Conservation (phyloP, 1,140 invertebrate genomes). For the Ostrea edulis region DNA sequence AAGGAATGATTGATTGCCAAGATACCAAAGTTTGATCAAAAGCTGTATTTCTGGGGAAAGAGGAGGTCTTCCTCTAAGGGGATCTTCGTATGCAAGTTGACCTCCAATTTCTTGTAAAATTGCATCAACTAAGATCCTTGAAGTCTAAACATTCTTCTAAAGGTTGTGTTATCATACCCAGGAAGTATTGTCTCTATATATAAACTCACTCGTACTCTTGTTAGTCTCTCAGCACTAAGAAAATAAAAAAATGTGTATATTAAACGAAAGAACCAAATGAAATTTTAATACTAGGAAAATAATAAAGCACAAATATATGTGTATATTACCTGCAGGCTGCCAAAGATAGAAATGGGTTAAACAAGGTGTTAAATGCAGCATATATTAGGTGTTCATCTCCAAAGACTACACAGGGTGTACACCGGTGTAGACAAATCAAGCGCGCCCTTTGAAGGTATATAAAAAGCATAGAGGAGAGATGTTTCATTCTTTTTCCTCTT, state of each 20-base stretch:
- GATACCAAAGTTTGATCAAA: not conserved
- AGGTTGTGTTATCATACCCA: not conserved
- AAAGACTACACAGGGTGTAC: too few species aligned
- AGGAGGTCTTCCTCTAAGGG: constrained; percentile 7
- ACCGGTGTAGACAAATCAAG: too few species aligned
- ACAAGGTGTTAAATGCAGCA: too few species aligned
- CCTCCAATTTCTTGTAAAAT: not conserved
- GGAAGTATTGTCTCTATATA: not conserved
- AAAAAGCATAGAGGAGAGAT: too few species aligned
- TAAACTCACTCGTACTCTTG: not conserved
- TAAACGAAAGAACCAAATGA: too few species aligned
- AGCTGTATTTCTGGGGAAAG: not conserved
- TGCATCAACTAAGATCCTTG: not conserved
- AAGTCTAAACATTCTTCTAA: constrained; percentile 12
- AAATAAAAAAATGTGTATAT: not conserved
- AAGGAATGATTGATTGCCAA: not conserved
- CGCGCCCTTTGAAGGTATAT: too few species aligned
- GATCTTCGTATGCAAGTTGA: not conserved
- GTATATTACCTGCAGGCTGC: too few species aligned
- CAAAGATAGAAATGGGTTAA: too few species aligned
- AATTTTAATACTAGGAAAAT: too few species aligned
- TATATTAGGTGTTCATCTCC: too few species aligned
- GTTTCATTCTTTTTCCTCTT: too few species aligned
- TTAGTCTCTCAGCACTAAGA: not conserved
- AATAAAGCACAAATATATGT: too few species aligned